These are phyloP conservation scores for Cyclargus thomasi DNA, from an alignment of 1,140 invertebrate genomes.

Conservation along the genomic window DNA sequence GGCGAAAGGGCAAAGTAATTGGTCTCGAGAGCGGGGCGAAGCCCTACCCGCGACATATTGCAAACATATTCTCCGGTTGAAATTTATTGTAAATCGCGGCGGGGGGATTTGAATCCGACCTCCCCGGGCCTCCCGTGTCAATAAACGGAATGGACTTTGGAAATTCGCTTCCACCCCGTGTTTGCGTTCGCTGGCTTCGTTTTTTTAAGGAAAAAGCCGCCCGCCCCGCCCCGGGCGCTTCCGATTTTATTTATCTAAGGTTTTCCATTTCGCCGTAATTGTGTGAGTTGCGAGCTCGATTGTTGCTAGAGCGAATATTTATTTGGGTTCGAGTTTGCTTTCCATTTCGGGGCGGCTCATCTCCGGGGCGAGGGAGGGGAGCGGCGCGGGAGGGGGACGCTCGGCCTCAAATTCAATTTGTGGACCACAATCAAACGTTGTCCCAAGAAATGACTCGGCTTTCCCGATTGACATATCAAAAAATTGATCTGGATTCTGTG, in stretches of 20 bases:
- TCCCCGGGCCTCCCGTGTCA: slow-evolving; percentile 41
- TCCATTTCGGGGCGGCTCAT: slow-evolving; percentile 40
- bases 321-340: slow-evolving; percentile 64
- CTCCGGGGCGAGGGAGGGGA: slow-evolving; percentile 12
- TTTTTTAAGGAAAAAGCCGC: slow-evolving; percentile 48
- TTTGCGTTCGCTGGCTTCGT: slow-evolving; percentile 64
- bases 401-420: slow-evolving; percentile 67
- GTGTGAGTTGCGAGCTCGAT: slow-evolving; percentile 65
- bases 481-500: slow-evolving; percentile 51
- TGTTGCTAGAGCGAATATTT: slow-evolving; percentile 71
- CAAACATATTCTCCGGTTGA: slow-evolving; percentile 70
- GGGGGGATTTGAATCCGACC: slow-evolving; percentile 58
- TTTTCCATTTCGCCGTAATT: slow-evolving; percentile 69
- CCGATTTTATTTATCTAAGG: slow-evolving; percentile 71
- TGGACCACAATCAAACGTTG: slow-evolving; percentile 56
- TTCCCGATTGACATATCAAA: slow-evolving; percentile 65
- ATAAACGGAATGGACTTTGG: slow-evolving; percentile 68
- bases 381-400: slow-evolving; percentile 34
- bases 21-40: slow-evolving; percentile 36
- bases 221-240: slow-evolving; percentile 39
- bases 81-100: slow-evolving; percentile 70
- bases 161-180: slow-evolving; percentile 63
- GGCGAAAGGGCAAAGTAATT: slow-evolving; percentile 45
- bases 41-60: slow-evolving; percentile 56
- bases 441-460: slow-evolving; percentile 56